Evolutionary conservation across 1,140 invertebrate species (phyloP).

Genomic region (Goniozus legneri): DNA sequence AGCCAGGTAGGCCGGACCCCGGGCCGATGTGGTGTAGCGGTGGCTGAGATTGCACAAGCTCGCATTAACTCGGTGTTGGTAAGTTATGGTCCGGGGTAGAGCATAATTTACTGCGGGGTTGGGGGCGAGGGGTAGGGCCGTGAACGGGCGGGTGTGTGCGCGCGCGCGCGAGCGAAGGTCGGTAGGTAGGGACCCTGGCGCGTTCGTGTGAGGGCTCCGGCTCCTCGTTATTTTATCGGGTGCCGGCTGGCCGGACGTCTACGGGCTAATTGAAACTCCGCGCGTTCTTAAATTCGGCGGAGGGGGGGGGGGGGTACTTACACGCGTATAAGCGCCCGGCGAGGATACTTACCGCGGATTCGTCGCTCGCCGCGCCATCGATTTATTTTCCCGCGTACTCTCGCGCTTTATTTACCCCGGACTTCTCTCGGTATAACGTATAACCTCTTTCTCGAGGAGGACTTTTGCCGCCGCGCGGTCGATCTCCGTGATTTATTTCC

Average conservation of each 20-base stretch:
- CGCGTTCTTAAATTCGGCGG: slow-evolving; percentile 34
- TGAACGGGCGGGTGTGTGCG: no score
- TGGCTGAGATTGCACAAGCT: slow-evolving; percentile 44
- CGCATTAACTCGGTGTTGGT: slow-evolving; percentile 44
- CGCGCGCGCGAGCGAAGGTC: no score
- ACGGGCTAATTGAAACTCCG: slow-evolving; percentile 38
- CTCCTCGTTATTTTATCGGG: slow-evolving; percentile 42
- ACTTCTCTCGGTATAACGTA: no score
- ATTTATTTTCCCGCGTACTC: slow-evolving; percentile 6
- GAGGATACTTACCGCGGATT: slow-evolving; percentile 15
- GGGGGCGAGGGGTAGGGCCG: no score
- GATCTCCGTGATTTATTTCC: no score
- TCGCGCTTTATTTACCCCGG: no score
- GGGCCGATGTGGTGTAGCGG: slow-evolving; percentile 31
- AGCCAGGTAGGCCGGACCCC: slow-evolving; percentile 42
- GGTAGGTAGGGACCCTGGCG: no score
- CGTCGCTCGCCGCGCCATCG: slow-evolving; percentile 13
- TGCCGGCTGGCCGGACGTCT: slow-evolving; percentile 24
- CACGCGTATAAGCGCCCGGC: slow-evolving; percentile 1
- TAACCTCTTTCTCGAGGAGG: no score
- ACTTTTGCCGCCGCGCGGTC: no score
- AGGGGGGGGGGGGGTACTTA: no score
- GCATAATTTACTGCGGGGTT: slow-evolving; percentile 43
- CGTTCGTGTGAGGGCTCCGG: slow-evolving; percentile 31
- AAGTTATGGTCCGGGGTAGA: slow-evolving; percentile 41